Evolutionary conservation across 2,797 vertebrate species (phyloP), one percentile per base, ranked within the genome.

Genomic region (Cheirogaleus major): DNA sequence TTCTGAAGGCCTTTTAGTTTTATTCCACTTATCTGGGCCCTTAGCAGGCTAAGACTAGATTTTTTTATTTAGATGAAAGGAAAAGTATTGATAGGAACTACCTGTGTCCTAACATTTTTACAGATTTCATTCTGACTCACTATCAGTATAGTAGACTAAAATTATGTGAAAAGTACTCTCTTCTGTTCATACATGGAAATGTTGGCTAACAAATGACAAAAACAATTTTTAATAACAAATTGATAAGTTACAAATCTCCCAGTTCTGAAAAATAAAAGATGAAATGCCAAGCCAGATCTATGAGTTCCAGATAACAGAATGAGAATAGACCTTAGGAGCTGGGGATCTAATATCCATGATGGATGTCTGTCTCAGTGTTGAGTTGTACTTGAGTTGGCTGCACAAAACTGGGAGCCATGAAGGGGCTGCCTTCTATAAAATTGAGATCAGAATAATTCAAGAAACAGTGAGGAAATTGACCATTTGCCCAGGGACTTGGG

Each of bases 91-190:
- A 41, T 45, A 90, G 17, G 41, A 81, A 61, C 80, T 87, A 79
- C 69, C n/a, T 78, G 92, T 82, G 43, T 27, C 73, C 76, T 78
- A 78, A 41, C 48, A 41, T 80, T 84, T 95, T 61, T 67, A 80
- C 79, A 84, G 30, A 76, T 61, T 89, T 92, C 48, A 59, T 82
- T 95, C 59, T 95, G 48, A 86, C 50, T 61, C 88, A 41, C 12
- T 84, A 13, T 72, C 63, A 70, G 18, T 93, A 78, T 83, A 41
- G 43, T 65, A 23, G 41, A 84, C 70, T 85, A 73, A 82, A 82
- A 20, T 41, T 20, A 82, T 83, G 2, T 59, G 43, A 30, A 48
- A 89, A 92, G 13, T 50, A 80, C 57, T 50, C 8, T 52, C 7
- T 52, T 32, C 72, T 88, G 3, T 81, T 92, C 59, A 48, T 52